Percentiles rank a stretch among this genome's conserved stretches.
phyloP scores from a whole-genome alignment of 2,797 vertebrate genomes.

The Sarcoramphus papa region DNA sequence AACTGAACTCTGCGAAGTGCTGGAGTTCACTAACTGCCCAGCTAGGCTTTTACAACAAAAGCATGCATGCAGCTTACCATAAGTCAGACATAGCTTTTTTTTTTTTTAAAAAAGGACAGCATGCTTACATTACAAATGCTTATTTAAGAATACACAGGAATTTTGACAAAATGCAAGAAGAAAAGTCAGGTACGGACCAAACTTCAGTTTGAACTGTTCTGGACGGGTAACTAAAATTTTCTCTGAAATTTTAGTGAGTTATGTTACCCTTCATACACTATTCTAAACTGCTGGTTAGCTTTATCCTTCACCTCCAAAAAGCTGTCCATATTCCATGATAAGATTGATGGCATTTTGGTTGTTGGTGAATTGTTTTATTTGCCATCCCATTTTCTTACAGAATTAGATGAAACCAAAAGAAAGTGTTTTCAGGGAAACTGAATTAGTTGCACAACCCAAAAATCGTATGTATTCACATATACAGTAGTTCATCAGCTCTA shows the following conservation, averaged over 20 bases:
- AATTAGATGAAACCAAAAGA: background rate
- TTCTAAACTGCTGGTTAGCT: background rate
- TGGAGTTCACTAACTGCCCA: background rate
- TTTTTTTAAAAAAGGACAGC: background rate
- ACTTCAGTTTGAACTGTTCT: background rate
- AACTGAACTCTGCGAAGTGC: background rate
- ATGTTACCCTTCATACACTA: background rate
- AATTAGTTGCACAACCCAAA: background rate
- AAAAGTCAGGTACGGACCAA: background rate
- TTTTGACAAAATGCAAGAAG: background rate
- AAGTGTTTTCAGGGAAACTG: background rate
- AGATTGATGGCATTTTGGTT: background rate
- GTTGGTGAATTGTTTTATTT: background rate
- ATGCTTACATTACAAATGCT: background rate
- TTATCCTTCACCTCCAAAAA: background rate
- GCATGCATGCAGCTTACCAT: background rate
- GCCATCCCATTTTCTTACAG: background rate
- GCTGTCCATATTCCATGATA: background rate
- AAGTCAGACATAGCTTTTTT: background rate
- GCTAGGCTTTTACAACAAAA: background rate
- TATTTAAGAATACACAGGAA: background rate
- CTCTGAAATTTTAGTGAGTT: background rate
- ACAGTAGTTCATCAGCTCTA: conserved; percentile 14
- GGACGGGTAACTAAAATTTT: accelerated
- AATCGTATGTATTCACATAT: conserved; percentile 5